phyloP scores from a whole-genome alignment of 1,140 invertebrate species.

The Amyelois transitella region DNA sequence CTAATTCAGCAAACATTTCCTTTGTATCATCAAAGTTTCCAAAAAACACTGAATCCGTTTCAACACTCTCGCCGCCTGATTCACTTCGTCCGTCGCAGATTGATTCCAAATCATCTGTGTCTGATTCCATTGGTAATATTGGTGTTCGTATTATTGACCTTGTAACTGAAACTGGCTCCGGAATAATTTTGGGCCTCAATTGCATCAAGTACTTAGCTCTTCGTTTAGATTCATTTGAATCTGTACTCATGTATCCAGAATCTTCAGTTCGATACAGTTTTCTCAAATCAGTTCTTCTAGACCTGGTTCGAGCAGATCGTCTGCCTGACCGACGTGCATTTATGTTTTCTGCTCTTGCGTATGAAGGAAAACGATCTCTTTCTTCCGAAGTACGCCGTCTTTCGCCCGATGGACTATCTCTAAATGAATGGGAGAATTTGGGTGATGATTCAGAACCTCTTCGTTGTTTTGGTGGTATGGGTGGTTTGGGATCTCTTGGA shows the following conservation, averaged over 20 bases:
- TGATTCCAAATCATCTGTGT: constrained; percentile 68
- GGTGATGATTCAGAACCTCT: constrained; percentile 33
- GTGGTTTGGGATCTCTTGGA: constrained; percentile 51
- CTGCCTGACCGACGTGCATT: constrained; percentile 56
- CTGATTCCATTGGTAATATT: constrained; percentile 51
- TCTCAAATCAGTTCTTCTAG: constrained; percentile 56
- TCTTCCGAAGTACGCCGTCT: constrained; percentile 46
- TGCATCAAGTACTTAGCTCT: constrained; percentile 65
- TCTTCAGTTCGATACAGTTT: constrained; percentile 74
- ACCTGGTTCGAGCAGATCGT: constrained; percentile 54
- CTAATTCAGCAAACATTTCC: constrained; percentile 51
- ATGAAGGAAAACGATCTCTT: constrained; percentile 44
- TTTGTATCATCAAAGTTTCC: constrained; percentile 76
- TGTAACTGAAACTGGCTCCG: constrained; percentile 16
- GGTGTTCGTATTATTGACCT: constrained; percentile 26
- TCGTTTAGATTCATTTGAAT: constrained; percentile 77
- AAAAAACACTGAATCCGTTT: constrained; percentile 89
- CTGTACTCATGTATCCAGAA: constrained; percentile 82
- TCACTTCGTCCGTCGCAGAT: constrained; percentile 83
- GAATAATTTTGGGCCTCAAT: constrained; percentile 45
- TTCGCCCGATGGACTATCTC: constrained; percentile 53
- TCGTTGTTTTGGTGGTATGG: constrained; percentile 75
- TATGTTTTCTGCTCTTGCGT: constrained; percentile 45
- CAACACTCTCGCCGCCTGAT: constrained; percentile 88
- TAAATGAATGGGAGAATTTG: constrained; percentile 31